A percentile compares a stretch with the other conserved stretches of the same genome.
These are phyloP conservation scores for Stenichneumon culpator DNA, from an alignment of 2,888 invertebrate species.

Conservation along the genomic window DNA sequence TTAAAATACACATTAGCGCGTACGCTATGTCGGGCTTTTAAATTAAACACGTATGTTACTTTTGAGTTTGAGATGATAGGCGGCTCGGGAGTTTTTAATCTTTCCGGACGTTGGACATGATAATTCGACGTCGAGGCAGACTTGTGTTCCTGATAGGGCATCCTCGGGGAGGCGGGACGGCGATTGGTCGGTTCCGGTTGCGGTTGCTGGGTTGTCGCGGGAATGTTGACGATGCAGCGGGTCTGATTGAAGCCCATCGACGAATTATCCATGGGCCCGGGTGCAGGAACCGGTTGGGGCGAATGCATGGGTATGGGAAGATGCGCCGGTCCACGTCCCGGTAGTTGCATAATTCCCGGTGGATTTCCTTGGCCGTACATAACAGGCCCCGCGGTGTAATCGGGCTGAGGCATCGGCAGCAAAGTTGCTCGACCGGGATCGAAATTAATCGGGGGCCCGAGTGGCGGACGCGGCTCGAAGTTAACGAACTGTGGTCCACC, in stretches of 20 bases:
- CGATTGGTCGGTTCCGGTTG: conserved; percentile 16
- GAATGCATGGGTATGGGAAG: conserved; percentile 60
- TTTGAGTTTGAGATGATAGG: conserved; percentile 83
- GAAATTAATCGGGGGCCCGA: conserved; percentile 75
- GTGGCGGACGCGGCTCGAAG: conserved; percentile 74
- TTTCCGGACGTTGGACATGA: conserved; percentile 73
- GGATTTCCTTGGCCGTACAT: conserved; percentile 78
- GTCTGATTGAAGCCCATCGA: conserved; percentile 54
- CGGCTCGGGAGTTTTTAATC: conserved; percentile 83
- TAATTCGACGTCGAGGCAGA: conserved; percentile 70
- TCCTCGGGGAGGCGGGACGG: conserved; percentile 52
- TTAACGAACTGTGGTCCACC: conserved; percentile 72
- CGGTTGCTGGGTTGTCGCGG: not conserved
- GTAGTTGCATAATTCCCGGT: conserved; percentile 61
- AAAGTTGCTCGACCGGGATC: conserved; percentile 73
- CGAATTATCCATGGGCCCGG: conserved; percentile 47
- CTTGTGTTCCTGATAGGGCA: conserved; percentile 62
- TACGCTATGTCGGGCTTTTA: not conserved
- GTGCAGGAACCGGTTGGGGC: conserved; percentile 71
- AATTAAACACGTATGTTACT: conserved; percentile 77
- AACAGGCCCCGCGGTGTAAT: conserved; percentile 76
- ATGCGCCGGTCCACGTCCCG: conserved; percentile 69
- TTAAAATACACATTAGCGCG: not conserved
- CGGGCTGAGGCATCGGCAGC: conserved; percentile 71
- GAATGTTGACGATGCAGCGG: conserved; percentile 40